These are phyloP conservation scores for Strigops habroptila DNA, from an alignment of 2,113 vertebrate species.

Conservation along the genomic window DNA sequence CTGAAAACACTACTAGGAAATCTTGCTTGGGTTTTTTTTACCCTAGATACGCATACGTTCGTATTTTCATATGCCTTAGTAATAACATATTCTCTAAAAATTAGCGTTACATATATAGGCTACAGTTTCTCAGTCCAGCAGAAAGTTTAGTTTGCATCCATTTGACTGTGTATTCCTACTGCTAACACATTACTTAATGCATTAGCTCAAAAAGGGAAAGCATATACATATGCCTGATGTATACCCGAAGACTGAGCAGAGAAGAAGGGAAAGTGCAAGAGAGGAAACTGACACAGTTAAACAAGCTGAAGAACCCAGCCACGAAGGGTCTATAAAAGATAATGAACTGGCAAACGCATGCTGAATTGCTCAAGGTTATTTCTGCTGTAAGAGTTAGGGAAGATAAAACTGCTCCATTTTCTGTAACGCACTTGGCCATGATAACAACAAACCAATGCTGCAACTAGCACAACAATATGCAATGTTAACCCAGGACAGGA, in stretches of 20 bases:
- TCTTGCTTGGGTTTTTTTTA: background rate
- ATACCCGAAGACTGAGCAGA: background rate
- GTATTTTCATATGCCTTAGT: background rate
- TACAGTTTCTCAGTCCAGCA: background rate
- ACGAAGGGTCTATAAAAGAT: background rate
- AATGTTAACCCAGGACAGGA: background rate
- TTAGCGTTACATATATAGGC: background rate
- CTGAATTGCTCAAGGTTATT: slow-evolving; percentile 17
- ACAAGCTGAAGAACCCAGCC: background rate
- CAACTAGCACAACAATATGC: background rate
- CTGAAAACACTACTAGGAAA: background rate
- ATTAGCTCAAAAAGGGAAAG: background rate
- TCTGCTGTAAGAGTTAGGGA: background rate
- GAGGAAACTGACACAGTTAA: background rate
- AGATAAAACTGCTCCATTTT: background rate
- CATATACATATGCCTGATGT: background rate
- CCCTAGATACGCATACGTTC: background rate
- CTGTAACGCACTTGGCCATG: background rate
- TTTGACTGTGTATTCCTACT: background rate
- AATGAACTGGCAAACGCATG: fast-evolving
- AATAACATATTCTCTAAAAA: background rate
- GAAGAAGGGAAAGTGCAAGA: background rate
- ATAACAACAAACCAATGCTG: background rate
- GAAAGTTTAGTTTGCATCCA: background rate
- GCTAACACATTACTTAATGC: background rate